phyloP scores from a whole-genome alignment of 2,113 vertebrate species.

The Epinephelus cyanopodus region DNA sequence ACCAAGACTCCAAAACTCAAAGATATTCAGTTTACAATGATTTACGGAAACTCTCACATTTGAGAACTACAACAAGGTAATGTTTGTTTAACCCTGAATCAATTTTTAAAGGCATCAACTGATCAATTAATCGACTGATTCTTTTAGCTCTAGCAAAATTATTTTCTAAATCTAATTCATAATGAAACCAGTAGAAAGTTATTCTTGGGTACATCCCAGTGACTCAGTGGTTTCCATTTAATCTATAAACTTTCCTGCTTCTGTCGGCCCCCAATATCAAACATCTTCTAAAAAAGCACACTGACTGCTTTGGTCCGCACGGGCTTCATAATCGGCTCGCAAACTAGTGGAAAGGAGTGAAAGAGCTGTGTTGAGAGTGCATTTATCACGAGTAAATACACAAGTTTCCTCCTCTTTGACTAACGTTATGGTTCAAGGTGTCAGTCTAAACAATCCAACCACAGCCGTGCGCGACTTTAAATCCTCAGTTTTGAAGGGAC shows the following conservation, averaged over 20 bases:
- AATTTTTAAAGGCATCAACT: too few species aligned
- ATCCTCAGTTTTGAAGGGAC: conserved; percentile 70
- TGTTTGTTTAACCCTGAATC: too few species aligned
- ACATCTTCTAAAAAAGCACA: conserved; percentile 17
- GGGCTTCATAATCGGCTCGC: conserved; percentile 21
- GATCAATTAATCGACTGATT: background rate
- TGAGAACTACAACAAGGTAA: background rate
- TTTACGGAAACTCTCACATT: background rate
- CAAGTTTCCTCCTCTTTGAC: conserved; percentile 84
- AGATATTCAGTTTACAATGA: background rate
- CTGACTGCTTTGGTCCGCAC: conserved; percentile 21
- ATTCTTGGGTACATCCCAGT: background rate
- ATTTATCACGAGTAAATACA: conserved; percentile 85
- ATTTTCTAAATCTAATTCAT: background rate
- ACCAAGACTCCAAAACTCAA: background rate
- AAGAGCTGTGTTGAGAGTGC: conserved; percentile 75
- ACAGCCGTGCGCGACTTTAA: conserved; percentile 85
- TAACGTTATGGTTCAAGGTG: conserved; percentile 86
- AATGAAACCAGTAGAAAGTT: background rate
- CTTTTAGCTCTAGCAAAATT: background rate
- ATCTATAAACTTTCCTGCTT: background rate
- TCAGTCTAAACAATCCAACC: conserved; percentile 91
- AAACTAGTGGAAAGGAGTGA: conserved; percentile 56
- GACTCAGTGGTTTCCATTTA: background rate
- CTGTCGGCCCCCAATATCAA: background rate